These are phyloP conservation scores for Galleria mellonella DNA, from an alignment of 1,140 invertebrate genomes.

Conservation along the genomic window DNA sequence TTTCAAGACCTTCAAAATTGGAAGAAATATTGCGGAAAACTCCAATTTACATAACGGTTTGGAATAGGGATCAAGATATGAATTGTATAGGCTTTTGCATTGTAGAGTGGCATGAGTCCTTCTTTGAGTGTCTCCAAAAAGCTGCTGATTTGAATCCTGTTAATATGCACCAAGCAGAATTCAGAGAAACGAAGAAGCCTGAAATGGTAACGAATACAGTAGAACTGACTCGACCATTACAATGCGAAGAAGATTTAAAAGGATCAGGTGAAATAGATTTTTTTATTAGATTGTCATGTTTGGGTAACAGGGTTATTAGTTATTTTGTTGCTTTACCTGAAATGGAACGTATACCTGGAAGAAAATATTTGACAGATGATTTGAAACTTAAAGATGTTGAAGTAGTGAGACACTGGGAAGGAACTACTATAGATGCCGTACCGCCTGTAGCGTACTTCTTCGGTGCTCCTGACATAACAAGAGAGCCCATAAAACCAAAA, in stretches of 20 bases:
- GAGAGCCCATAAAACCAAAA: slow-evolving; percentile 44
- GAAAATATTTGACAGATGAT: slow-evolving; percentile 61
- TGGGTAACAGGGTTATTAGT: slow-evolving; percentile 55
- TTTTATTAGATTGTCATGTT: slow-evolving; percentile 51
- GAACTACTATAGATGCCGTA: slow-evolving; percentile 51
- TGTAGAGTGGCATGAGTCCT: slow-evolving; percentile 57
- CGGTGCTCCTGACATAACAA: slow-evolving; percentile 54
- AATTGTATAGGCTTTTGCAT: slow-evolving; percentile 55
- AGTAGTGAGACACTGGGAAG: slow-evolving; percentile 62
- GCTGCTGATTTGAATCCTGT: slow-evolving; percentile 49
- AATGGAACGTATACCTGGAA: slow-evolving; percentile 58
- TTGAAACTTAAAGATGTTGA: slow-evolving; percentile 59
- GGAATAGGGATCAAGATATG: slow-evolving; percentile 62
- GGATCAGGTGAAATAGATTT: slow-evolving; percentile 60
- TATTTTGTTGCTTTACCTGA: slow-evolving; percentile 60
- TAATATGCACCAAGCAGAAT: slow-evolving; percentile 54
- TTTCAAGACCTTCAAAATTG: slow-evolving; percentile 58
- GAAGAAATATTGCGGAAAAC: slow-evolving; percentile 52
- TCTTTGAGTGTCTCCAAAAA: slow-evolving; percentile 48
- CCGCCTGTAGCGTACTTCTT: slow-evolving; percentile 58
- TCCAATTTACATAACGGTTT: slow-evolving; percentile 59
- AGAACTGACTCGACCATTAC: slow-evolving; percentile 42
- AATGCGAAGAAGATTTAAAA: slow-evolving; percentile 63
- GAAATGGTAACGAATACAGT: slow-evolving; percentile 61
- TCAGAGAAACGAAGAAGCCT: slow-evolving; percentile 38